phyloP scores from a whole-genome alignment of 2,888 invertebrate genomes.

The Apodemia mormo region DNA sequence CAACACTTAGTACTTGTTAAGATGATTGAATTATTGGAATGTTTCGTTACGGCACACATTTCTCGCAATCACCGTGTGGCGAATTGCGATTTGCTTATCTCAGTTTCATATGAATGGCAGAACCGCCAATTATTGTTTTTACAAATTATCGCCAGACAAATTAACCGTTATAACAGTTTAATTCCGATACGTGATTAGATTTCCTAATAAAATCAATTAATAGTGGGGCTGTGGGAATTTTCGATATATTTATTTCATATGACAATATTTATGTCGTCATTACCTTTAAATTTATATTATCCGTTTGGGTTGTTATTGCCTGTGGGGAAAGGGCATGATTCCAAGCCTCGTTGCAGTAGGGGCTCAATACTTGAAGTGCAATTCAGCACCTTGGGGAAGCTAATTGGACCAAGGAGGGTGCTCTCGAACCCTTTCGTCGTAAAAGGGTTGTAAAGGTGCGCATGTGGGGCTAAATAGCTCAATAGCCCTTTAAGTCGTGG shows the following conservation, averaged over 20 bases:
- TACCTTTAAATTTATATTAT: no score
- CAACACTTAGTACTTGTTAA: constrained; percentile 36
- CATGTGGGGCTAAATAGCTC: no score
- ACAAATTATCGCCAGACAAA: constrained; percentile 39
- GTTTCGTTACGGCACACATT: constrained; percentile 47
- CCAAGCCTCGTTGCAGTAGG: no score
- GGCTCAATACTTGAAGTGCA: no score
- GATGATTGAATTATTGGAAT: constrained; percentile 34
- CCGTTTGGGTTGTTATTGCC: no score
- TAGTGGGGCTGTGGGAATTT: constrained; percentile 36
- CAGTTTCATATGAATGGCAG: constrained; percentile 41
- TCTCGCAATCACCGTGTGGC: constrained; percentile 47
- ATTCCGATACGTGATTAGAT: constrained; percentile 30
- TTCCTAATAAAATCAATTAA: constrained; percentile 32
- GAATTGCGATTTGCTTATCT: constrained; percentile 44
- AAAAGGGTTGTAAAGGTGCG: no score
- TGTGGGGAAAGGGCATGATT: no score
- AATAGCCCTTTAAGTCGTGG: no score
- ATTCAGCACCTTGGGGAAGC: no score
- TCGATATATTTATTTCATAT: constrained; percentile 15
- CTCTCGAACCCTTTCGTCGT: no score
- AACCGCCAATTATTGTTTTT: constrained; percentile 47
- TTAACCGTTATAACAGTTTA: constrained; percentile 42
- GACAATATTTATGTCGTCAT: constrained; percentile 25
- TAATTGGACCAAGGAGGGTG: no score